phyloP scores from a whole-genome alignment of 2,888 invertebrate genomes.

The Caenorhabditis panamensis region DNA sequence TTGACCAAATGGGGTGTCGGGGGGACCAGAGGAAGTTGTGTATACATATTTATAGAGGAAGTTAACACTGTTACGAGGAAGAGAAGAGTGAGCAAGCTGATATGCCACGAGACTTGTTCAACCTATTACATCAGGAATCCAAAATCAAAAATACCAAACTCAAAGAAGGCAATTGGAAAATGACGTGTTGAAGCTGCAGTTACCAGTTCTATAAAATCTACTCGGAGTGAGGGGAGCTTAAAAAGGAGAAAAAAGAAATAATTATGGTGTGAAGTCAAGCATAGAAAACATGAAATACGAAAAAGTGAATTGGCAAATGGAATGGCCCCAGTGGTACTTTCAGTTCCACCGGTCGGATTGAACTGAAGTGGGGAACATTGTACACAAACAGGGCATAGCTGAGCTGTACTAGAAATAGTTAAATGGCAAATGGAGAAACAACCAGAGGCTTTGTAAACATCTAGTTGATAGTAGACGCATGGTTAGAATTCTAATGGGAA shows the following conservation, averaged over 20 bases:
- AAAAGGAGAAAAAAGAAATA: conserved; percentile 18
- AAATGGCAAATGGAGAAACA: too few relatives aligned
- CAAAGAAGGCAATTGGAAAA: not conserved
- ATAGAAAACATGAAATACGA: conserved; percentile 23
- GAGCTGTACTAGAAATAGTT: too few relatives aligned
- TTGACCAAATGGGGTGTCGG: too few relatives aligned
- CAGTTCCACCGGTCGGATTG: too few relatives aligned
- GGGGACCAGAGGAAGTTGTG: too few relatives aligned
- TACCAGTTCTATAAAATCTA: conserved; percentile 54
- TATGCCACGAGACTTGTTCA: conserved; percentile 37
- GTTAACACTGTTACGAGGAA: not conserved
- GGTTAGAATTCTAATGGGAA: not conserved
- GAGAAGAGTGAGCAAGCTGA: conserved; percentile 31
- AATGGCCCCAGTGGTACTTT: too few relatives aligned
- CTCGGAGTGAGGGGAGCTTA: conserved; percentile 22
- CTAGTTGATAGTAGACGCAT: not conserved
- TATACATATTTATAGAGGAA: too few relatives aligned
- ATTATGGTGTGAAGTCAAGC: not conserved
- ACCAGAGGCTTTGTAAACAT: not conserved
- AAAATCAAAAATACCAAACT: not conserved
- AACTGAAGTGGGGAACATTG: too few relatives aligned
- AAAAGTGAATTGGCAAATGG: too few relatives aligned
- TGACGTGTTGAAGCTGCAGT: conserved; percentile 3
- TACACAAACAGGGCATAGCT: too few relatives aligned
- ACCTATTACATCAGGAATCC: conserved; percentile 32